Percentiles rank a stretch among this genome's conserved stretches.
These are phyloP conservation scores for Leucosticte australis DNA, from an alignment of 2,113 vertebrate species.

Conservation along the genomic window DNA sequence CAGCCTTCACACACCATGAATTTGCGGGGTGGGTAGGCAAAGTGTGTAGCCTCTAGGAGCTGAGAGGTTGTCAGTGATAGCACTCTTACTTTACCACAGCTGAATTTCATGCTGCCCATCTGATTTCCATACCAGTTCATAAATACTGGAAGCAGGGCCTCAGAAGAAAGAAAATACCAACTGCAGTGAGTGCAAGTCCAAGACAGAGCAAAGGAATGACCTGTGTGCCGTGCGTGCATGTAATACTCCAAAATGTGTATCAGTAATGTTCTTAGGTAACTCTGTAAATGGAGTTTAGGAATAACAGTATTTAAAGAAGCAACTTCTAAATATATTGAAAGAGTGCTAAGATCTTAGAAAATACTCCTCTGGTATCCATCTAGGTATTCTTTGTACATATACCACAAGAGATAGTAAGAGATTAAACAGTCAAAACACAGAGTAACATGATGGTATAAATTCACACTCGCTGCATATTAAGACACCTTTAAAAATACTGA, in stretches of 20 bases:
- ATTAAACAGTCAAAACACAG: neutral
- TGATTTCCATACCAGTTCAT: neutral
- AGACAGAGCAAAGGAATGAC: neutral
- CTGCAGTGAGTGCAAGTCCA: neutral
- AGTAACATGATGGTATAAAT: neutral
- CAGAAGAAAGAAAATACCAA: neutral
- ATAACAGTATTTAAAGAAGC: neutral
- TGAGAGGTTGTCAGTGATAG: neutral
- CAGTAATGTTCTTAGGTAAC: neutral
- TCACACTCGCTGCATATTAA: neutral
- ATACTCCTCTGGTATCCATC: neutral
- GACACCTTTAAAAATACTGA: neutral
- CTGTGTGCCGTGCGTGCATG: neutral
- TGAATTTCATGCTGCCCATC: neutral
- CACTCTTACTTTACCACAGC: neutral
- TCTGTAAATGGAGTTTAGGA: neutral
- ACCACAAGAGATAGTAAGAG: neutral
- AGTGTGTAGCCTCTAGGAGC: neutral
- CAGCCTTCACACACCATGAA: neutral
- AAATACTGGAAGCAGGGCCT: neutral
- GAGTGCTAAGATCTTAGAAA: neutral
- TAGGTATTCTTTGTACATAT: neutral
- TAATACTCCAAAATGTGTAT: neutral
- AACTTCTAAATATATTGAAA: neutral
- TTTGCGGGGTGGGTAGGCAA: neutral